Evolutionary conservation across 1,140 invertebrate genomes (phyloP).

Genomic region (Andrena cerasifolii): DNA sequence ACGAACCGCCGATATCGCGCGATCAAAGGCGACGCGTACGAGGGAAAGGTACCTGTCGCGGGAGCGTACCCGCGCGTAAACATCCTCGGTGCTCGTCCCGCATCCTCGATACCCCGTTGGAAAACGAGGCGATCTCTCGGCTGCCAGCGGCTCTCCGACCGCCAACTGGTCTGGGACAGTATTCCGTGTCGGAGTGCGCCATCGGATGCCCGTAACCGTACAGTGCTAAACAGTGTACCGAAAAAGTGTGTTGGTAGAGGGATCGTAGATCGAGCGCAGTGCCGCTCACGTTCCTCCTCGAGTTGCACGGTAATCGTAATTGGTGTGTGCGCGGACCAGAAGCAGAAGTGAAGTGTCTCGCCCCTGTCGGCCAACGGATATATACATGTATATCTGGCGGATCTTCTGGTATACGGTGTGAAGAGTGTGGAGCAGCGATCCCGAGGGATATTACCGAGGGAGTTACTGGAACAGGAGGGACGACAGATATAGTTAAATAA

Average conservation of each 20-base stretch:
- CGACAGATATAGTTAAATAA: conserved; percentile 10
- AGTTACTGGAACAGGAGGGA: background rate
- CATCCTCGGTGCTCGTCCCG: conserved; percentile 23
- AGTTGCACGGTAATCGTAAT: conserved; percentile 40
- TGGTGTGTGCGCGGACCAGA: conserved; percentile 63
- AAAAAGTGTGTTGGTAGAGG: conserved; percentile 38
- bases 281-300: background rate
- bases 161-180: background rate
- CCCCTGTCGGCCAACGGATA: conserved; percentile 28
- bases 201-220: background rate
- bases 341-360: conserved; percentile 40
- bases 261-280: background rate
- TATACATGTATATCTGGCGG: conserved; percentile 23
- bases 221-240: conserved; percentile 44
- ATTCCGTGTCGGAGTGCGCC: background rate
- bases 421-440: conserved; percentile 38
- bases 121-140: conserved; percentile 25
- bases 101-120: conserved; percentile 24
- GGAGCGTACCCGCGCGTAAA: conserved; percentile 39
- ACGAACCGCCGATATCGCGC: conserved; percentile 28
- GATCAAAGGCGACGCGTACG: conserved; percentile 44
- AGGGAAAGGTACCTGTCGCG: conserved; percentile 64
- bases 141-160: background rate
- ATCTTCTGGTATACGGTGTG: conserved; percentile 47
- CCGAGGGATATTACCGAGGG: conserved; percentile 28